These are phyloP conservation scores for Cephalotes varians DNA, from an alignment of 2,888 invertebrate genomes.

Conservation along the genomic window DNA sequence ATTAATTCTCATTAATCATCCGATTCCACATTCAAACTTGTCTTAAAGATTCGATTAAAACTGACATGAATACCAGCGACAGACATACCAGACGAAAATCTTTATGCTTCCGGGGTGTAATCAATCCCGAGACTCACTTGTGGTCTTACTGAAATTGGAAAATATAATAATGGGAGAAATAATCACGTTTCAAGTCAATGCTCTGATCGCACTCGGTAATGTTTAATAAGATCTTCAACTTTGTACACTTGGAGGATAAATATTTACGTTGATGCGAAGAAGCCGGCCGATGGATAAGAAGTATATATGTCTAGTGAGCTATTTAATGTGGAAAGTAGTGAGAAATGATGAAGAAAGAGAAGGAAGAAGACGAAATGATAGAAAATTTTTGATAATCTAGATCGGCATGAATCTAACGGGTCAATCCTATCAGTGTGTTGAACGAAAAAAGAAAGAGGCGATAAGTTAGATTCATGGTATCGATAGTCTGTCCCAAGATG, in stretches of 20 bases:
- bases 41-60: slow-evolving; percentile 66
- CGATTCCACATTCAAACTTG: slow-evolving; percentile 54
- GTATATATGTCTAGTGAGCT: not conserved
- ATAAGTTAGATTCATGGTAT: slow-evolving; percentile 69
- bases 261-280: not conserved
- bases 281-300: not conserved
- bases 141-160: slow-evolving; percentile 42
- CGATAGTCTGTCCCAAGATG: slow-evolving; percentile 68
- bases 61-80: slow-evolving; percentile 63
- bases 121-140: slow-evolving; percentile 53
- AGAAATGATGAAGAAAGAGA: not conserved
- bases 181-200: slow-evolving; percentile 50
- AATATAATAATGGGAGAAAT: slow-evolving; percentile 43
- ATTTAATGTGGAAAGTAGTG: slow-evolving; percentile 13
- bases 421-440: slow-evolving; percentile 51
- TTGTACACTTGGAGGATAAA: not conserved
- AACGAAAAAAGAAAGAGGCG: slow-evolving; percentile 59
- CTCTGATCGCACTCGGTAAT: slow-evolving; percentile 26
- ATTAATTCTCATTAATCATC: slow-evolving; percentile 69
- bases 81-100: slow-evolving; percentile 51
- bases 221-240: slow-evolving; percentile 12
- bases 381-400: slow-evolving; percentile 57
- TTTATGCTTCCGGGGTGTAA: slow-evolving; percentile 54
- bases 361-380: not conserved
- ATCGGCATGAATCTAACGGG: slow-evolving; percentile 59